phyloP scores from a whole-genome alignment of 2,113 vertebrate species.

The Formicarius rufipectus region DNA sequence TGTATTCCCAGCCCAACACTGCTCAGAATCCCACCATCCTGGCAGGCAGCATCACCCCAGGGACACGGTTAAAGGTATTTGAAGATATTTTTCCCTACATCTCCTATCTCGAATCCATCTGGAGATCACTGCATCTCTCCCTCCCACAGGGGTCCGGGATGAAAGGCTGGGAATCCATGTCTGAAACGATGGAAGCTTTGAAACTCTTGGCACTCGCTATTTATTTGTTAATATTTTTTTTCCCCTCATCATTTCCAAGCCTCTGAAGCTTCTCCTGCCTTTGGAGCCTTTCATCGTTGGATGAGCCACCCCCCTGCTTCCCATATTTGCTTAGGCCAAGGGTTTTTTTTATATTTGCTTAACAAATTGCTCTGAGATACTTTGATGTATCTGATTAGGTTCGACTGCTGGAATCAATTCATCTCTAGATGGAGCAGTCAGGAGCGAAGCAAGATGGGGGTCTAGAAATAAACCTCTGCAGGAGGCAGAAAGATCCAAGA shows the following conservation, averaged over 20 bases:
- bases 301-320: rapidly evolving
- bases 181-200: neutral
- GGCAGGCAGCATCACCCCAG: neutral
- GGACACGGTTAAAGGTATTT: neutral
- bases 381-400: neutral
- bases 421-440: neutral
- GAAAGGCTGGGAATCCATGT: neutral
- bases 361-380: neutral
- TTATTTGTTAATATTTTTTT: neutral
- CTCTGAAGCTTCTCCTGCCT: constrained; percentile 15
- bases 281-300: neutral
- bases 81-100: neutral
- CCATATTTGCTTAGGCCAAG: neutral
- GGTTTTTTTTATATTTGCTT: neutral
- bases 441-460: neutral
- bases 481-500: neutral
- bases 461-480: neutral
- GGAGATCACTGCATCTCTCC: neutral
- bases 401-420: neutral
- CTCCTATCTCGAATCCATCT: neutral
- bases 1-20: neutral
- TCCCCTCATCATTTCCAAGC: neutral
- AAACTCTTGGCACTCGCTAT: neutral
- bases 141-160: neutral
- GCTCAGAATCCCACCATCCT: neutral